Evolutionary conservation across 2,888 invertebrate genomes (phyloP).

Genomic region (Eutolmus rufibarbis): DNA sequence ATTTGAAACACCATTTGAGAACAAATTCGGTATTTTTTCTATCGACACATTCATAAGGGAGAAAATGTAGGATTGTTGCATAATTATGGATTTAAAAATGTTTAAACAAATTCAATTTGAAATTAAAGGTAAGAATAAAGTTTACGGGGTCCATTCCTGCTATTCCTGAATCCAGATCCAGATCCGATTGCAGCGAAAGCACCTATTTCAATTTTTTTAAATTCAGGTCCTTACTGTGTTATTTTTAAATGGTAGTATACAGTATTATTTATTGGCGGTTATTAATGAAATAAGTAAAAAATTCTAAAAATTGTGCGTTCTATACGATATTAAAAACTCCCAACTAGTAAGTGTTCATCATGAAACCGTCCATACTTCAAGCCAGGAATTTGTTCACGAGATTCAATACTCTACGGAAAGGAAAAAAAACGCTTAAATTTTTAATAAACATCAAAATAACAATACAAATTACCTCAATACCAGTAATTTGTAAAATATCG

Average conservation of each 20-base stretch:
- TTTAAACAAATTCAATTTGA: too few relatives aligned
- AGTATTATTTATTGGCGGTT: too few relatives aligned
- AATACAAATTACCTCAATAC: not conserved
- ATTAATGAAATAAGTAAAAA: not conserved
- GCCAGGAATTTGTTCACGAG: not conserved
- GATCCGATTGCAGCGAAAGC: too few relatives aligned
- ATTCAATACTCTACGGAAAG: not conserved
- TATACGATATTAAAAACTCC: not conserved
- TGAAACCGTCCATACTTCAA: conserved; percentile 7
- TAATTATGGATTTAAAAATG: too few relatives aligned
- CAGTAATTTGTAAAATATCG: not conserved
- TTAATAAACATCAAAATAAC: not conserved
- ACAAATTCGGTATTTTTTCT: not conserved
- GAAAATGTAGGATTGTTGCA: not conserved
- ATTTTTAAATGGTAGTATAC: too few relatives aligned
- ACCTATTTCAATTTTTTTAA: too few relatives aligned
- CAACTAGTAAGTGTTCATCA: conserved; percentile 16
- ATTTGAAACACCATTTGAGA: not conserved
- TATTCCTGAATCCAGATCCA: too few relatives aligned
- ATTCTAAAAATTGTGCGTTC: not conserved
- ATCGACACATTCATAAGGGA: not conserved
- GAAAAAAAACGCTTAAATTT: not conserved
- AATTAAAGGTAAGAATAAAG: too few relatives aligned
- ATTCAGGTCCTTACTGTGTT: too few relatives aligned
- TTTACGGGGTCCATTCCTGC: too few relatives aligned